Conservation (phyloP, 2,888 invertebrate genomes). For the Nomada goodeniana region DNA sequence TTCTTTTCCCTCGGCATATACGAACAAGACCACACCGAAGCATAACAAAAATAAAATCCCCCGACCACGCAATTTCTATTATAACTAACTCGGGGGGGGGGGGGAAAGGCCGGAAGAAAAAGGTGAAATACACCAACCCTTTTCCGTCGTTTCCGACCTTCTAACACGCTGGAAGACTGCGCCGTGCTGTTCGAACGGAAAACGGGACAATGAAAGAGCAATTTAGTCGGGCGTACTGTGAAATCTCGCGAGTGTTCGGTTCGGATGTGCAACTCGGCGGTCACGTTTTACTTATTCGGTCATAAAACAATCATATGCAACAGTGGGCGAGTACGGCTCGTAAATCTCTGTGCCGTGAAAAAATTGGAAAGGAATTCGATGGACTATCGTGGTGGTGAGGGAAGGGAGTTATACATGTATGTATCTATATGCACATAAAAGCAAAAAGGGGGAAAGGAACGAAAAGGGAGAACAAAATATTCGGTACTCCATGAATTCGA, state of each 20-base stretch:
- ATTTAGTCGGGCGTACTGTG: not conserved
- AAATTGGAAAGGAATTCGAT: slow-evolving; percentile 47
- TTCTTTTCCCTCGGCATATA: too few relatives aligned
- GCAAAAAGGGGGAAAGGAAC: not conserved
- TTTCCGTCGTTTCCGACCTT: not conserved
- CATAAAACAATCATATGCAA: slow-evolving; percentile 55
- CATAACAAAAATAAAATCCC: not conserved
- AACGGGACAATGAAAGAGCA: not conserved
- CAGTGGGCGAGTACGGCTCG: slow-evolving; percentile 19
- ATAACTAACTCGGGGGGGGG: not conserved
- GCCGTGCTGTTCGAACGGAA: not conserved
- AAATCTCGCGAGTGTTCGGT: not conserved
- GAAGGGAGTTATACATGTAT: not conserved
- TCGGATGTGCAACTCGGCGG: not conserved
- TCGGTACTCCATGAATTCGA: not conserved
- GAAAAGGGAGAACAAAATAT: not conserved
- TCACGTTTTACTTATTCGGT: slow-evolving; percentile 4
- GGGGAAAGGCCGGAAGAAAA: not conserved
- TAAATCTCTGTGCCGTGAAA: slow-evolving; percentile 43
- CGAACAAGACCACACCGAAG: too few relatives aligned
- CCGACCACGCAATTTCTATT: not conserved
- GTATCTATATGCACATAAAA: not conserved
- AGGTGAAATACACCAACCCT: not conserved
- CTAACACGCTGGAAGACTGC: not conserved
- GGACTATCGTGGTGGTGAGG: not conserved